These are phyloP conservation scores for Acleris emargana DNA, from an alignment of 2,888 invertebrate genomes.

Conservation along the genomic window DNA sequence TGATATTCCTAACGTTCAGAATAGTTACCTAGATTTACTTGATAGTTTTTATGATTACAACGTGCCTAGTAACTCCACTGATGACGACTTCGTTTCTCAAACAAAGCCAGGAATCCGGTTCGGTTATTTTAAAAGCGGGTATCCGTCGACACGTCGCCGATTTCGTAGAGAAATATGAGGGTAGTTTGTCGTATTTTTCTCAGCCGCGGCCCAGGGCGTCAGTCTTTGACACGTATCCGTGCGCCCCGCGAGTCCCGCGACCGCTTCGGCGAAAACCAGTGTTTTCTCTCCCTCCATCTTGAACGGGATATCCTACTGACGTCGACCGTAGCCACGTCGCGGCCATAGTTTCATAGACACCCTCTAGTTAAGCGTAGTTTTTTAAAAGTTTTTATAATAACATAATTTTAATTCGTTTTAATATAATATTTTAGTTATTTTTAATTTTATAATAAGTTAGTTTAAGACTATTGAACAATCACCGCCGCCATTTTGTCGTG, in stretches of 20 bases:
- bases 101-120: conserved; percentile 13
- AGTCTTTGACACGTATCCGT: conserved; percentile 69
- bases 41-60: not conserved
- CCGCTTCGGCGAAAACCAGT: conserved; percentile 44
- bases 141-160: not conserved
- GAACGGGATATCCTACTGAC: conserved; percentile 44
- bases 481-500: conserved; percentile 67
- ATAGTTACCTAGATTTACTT: not conserved
- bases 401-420: conserved; percentile 48
- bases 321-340: conserved; percentile 40
- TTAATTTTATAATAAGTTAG: too few species aligned
- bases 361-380: conserved; percentile 48
- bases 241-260: conserved; percentile 54
- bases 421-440: too few species aligned
- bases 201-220: conserved; percentile 40
- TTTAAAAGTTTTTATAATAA: conserved; percentile 46
- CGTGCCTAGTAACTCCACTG: not conserved
- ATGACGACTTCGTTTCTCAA: not conserved
- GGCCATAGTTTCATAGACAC: conserved; percentile 55
- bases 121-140: conserved; percentile 10
- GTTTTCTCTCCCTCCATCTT: conserved; percentile 41
- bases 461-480: conserved; percentile 42
- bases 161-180: conserved; percentile 43
- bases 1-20: not conserved
- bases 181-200: conserved; percentile 47